Percentiles rank a stretch among this genome's conserved stretches.
phyloP scores from a whole-genome alignment of 1,140 invertebrate genomes.

The Venustaconcha ellipsiformis region DNA sequence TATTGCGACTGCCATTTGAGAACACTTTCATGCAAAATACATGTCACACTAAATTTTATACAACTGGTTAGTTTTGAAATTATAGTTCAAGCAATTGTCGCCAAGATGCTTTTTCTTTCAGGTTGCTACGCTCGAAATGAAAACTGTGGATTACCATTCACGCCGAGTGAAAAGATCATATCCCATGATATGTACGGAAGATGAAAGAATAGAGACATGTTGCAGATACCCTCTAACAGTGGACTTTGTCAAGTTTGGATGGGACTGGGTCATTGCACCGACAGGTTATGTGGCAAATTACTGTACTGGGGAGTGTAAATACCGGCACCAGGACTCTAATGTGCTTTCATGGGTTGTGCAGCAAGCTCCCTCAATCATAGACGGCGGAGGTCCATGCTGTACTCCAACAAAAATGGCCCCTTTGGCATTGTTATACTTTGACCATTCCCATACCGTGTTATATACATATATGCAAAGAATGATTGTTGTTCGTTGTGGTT shows the following conservation, averaged over 20 bases:
- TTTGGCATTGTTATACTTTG: slow-evolving; percentile 94
- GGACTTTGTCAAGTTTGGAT: slow-evolving; percentile 89
- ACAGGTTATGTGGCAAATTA: slow-evolving; percentile 60
- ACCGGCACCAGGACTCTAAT: slow-evolving; percentile 75
- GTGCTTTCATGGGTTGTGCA: slow-evolving; percentile 88
- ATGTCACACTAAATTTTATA: background rate
- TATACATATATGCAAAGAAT: slow-evolving; percentile 95
- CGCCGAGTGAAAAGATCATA: slow-evolving; percentile 68
- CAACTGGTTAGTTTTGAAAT: background rate
- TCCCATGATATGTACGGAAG: slow-evolving; percentile 35
- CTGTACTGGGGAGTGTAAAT: slow-evolving; percentile 52
- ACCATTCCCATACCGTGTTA: slow-evolving; percentile 89
- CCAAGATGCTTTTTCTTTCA: slow-evolving; percentile 28
- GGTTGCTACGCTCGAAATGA: slow-evolving; percentile 84
- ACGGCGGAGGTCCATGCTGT: slow-evolving; percentile 84
- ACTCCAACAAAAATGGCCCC: slow-evolving; percentile 93
- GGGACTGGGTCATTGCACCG: slow-evolving; percentile 95
- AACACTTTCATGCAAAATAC: background rate
- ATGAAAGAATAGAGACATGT: slow-evolving; percentile 71
- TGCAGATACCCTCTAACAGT: slow-evolving; percentile 93
- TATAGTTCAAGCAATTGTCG: background rate
- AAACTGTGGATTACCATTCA: slow-evolving; percentile 77
- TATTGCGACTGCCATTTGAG: background rate
- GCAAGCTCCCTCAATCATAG: slow-evolving; percentile 79
- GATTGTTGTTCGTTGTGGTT: slow-evolving; percentile 96